Percentiles rank a stretch among this genome's conserved stretches.
Conservation (phyloP, 2,113 vertebrate species). For the Herpailurus yagouaroundi region DNA sequence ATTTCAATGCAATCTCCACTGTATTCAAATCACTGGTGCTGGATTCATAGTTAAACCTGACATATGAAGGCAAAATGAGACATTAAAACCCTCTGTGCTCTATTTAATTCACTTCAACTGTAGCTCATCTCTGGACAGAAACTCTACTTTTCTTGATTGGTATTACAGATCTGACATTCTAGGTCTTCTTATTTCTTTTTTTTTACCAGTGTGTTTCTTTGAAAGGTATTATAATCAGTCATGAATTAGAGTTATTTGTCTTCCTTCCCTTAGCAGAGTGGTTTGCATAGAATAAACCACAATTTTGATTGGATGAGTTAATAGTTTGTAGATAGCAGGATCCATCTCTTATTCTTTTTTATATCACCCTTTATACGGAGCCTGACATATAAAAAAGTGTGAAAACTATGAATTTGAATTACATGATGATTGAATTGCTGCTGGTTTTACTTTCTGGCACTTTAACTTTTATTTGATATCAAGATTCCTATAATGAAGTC, state of each 20-base stretch:
- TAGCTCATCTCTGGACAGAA: background rate
- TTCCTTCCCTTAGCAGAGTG: background rate
- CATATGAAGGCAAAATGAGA: conserved; percentile 7
- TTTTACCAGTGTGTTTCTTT: background rate
- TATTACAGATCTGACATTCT: background rate
- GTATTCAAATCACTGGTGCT: background rate
- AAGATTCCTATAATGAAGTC: conserved; percentile 8
- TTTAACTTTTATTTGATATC: conserved; percentile 36
- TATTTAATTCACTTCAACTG: background rate
- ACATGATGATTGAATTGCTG: background rate
- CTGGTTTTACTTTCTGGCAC: conserved; percentile 20
- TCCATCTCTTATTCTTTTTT: background rate
- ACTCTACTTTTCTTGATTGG: background rate
- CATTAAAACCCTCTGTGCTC: background rate
- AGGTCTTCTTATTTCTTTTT: background rate
- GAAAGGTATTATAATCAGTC: background rate
- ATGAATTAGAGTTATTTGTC: background rate
- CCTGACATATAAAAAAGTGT: background rate
- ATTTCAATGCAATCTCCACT: background rate
- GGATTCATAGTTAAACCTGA: background rate
- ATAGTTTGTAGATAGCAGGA: background rate
- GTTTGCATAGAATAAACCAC: background rate
- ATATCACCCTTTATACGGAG: background rate
- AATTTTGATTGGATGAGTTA: background rate
- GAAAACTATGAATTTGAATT: conserved; percentile 27